phyloP scores from a whole-genome alignment of 2,888 invertebrate species.

The Pelosia muscerda region DNA sequence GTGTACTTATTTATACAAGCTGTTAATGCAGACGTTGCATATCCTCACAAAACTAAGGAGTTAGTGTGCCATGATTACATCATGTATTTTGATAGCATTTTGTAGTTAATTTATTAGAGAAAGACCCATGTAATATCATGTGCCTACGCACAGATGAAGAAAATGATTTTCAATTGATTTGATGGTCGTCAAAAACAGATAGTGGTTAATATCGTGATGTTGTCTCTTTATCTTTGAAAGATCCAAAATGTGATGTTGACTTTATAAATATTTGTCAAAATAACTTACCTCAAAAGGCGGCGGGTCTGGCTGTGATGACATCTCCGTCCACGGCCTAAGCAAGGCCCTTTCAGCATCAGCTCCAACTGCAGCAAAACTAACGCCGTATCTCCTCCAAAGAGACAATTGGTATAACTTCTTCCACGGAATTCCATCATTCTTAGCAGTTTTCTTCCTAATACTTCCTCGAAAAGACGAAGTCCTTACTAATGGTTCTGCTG shows the following conservation, averaged over 20 bases:
- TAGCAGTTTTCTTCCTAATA: constrained; percentile 74
- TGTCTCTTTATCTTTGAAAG: too few species aligned
- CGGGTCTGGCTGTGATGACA: constrained; percentile 73
- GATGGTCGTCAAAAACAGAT: neutral
- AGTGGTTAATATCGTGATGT: neutral
- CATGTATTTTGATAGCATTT: too few species aligned
- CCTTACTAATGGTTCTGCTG: constrained; percentile 73
- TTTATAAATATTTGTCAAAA: neutral
- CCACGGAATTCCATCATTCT: constrained; percentile 83
- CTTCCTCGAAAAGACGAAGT: constrained; percentile 78
- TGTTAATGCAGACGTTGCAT: too few species aligned
- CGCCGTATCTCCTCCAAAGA: constrained; percentile 84
- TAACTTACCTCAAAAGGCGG: constrained; percentile 72
- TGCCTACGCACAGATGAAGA: too few species aligned
- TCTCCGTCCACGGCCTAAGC: constrained; percentile 76
- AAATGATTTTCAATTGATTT: too few species aligned
- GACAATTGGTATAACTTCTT: constrained; percentile 86
- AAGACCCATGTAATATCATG: too few species aligned
- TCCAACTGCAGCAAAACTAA: constrained; percentile 77
- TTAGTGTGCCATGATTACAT: too few species aligned
- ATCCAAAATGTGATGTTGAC: too few species aligned
- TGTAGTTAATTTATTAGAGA: neutral
- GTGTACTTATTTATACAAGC: too few species aligned
- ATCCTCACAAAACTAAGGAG: too few species aligned
- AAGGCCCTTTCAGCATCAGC: constrained; percentile 78